These are phyloP conservation scores for Sycophila texana DNA, from an alignment of 2,888 invertebrate genomes.

Conservation along the genomic window DNA sequence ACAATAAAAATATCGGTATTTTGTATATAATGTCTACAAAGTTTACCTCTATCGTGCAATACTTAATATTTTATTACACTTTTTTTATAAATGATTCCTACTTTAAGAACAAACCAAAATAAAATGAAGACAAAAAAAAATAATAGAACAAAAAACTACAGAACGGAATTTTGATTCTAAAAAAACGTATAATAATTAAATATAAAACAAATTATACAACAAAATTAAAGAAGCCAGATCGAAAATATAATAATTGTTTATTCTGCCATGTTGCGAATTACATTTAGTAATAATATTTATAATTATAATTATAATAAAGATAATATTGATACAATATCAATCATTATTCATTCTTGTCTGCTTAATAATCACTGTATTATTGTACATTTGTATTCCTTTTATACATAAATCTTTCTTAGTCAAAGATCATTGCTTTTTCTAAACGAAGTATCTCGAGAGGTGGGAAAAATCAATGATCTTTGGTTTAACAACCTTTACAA, in stretches of 20 bases:
- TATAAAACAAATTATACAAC: conserved; percentile 57
- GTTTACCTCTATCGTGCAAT: conserved; percentile 39
- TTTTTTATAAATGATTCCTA: conserved; percentile 5
- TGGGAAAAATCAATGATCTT: conserved; percentile 65
- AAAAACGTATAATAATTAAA: conserved; percentile 19
- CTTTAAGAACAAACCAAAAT: background rate
- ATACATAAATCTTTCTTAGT: conserved; percentile 72
- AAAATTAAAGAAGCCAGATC: conserved; percentile 63
- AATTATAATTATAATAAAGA: conserved; percentile 56
- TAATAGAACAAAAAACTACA: conserved; percentile 10
- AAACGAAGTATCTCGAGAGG: conserved; percentile 49
- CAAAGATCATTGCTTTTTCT: conserved; percentile 64
- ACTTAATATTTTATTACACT: conserved; percentile 22
- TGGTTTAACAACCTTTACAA: conserved; percentile 70
- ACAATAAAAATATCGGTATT: conserved; percentile 56
- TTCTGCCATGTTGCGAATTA: conserved; percentile 70
- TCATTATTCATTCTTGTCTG: conserved; percentile 65
- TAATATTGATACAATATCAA: conserved; percentile 74
- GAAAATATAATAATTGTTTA: conserved; percentile 74
- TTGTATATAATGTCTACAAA: conserved; percentile 35
- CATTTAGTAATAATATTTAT: conserved; percentile 69
- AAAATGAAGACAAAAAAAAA: conserved; percentile 17
- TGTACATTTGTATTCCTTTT: conserved; percentile 71
- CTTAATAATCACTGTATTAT: conserved; percentile 70
- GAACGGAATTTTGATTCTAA: conserved; percentile 44